Evolutionary conservation across 1,140 invertebrate genomes (phyloP).

Genomic region (Diachasma alloeum): DNA sequence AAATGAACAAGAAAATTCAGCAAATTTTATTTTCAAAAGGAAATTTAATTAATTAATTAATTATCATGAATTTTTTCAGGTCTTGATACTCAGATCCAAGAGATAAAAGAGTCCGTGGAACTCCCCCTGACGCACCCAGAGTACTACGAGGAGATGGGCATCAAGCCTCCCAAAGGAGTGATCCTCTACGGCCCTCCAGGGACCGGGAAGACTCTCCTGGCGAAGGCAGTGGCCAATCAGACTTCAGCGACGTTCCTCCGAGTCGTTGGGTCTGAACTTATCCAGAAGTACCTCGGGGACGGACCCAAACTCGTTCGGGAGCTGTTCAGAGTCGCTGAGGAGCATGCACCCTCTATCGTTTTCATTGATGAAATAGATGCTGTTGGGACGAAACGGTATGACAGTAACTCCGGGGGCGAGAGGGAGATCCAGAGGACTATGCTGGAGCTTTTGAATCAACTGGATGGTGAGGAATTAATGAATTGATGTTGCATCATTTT

Average conservation of each 20-base stretch:
- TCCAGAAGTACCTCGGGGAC: slow-evolving; percentile 99
- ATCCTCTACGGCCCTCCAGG: slow-evolving; percentile 98
- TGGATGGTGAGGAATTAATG: slow-evolving; percentile 84
- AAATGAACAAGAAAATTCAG: not conserved
- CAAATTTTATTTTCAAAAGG: not conserved
- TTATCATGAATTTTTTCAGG: slow-evolving; percentile 59
- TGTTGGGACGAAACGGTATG: slow-evolving; percentile 98
- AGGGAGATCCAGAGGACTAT: slow-evolving; percentile 99
- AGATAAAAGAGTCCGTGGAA: slow-evolving; percentile 99
- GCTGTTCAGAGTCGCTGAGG: slow-evolving; percentile 97
- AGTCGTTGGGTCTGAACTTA: slow-evolving; percentile 98
- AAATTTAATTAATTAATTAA: not conserved
- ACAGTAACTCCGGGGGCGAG: slow-evolving; percentile 99
- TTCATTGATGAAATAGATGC: slow-evolving; percentile 99
- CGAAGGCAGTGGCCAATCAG: slow-evolving; percentile 99
- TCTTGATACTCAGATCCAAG: slow-evolving; percentile 99
- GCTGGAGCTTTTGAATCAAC: slow-evolving; percentile 98
- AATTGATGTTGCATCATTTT: no score
- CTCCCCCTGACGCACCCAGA: slow-evolving; percentile 98
- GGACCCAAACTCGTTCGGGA: slow-evolving; percentile 98
- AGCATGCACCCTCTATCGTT: slow-evolving; percentile 99
- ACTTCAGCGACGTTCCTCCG: slow-evolving; percentile 98
- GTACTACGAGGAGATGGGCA: slow-evolving; percentile 99
- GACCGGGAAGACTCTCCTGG: slow-evolving; percentile 97
- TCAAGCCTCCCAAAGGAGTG: slow-evolving; percentile 99